Conservation (phyloP, 2,888 invertebrate genomes). For the Anthoptus insignis region DNA sequence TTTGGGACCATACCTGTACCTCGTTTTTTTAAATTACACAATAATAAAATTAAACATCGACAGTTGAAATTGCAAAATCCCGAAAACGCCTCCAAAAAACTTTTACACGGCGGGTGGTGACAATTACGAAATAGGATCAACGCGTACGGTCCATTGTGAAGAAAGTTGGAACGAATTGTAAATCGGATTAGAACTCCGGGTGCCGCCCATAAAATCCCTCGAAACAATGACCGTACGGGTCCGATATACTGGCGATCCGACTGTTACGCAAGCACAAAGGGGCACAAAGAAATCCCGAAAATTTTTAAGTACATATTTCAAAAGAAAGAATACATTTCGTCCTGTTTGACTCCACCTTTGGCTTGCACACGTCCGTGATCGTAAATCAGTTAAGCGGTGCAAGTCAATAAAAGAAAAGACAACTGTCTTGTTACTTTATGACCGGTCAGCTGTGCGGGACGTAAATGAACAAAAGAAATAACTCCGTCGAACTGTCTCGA, state of each 20-base stretch:
- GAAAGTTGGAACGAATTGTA: conserved; percentile 83
- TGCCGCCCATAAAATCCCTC: conserved; percentile 75
- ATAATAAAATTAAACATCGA: background rate
- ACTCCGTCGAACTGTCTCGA: background rate
- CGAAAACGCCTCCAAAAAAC: conserved; percentile 47
- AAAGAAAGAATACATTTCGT: conserved; percentile 71
- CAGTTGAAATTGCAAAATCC: background rate
- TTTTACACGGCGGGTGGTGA: conserved; percentile 66
- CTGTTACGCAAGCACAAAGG: conserved; percentile 83
- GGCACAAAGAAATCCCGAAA: conserved; percentile 76
- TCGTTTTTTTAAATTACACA: background rate
- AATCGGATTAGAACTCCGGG: conserved; percentile 75
- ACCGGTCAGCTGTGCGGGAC: conserved; percentile 60
- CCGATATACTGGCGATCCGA: conserved; percentile 67
- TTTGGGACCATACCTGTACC: too few species aligned
- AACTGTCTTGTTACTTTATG: conserved; percentile 54
- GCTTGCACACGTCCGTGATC: conserved; percentile 58
- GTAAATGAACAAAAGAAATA: conserved; percentile 36
- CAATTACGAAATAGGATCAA: conserved; percentile 56
- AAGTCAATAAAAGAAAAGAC: conserved; percentile 63
- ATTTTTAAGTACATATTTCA: conserved; percentile 64
- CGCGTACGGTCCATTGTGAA: conserved; percentile 67
- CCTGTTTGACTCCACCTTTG: conserved; percentile 65
- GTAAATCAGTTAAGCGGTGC: conserved; percentile 78
- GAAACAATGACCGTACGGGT: conserved; percentile 77